These are phyloP conservation scores for Eulimnadia texana DNA, from an alignment of 1,140 invertebrate genomes.

Conservation along the genomic window DNA sequence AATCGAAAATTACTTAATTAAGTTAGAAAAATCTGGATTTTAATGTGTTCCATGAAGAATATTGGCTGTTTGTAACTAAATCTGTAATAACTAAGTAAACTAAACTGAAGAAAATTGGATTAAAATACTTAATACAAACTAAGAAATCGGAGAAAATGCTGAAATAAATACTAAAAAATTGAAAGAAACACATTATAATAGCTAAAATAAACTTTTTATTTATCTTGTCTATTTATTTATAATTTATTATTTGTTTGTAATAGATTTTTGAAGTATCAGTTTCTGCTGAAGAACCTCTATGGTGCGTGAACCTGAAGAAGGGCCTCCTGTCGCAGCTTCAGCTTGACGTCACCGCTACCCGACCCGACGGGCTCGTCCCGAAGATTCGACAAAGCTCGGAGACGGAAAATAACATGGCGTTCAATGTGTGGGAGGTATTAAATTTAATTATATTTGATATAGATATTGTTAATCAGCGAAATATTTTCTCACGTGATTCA, in stretches of 20 bases:
- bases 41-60: neutral
- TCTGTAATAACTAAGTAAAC: too few relatives aligned
- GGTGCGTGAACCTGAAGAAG: conserved; percentile 12
- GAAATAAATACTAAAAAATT: too few relatives aligned
- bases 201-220: neutral
- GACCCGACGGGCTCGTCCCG: neutral
- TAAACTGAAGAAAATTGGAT: too few relatives aligned
- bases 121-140: too few relatives aligned
- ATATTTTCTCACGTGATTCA: too few relatives aligned
- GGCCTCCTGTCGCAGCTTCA: neutral
- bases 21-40: neutral
- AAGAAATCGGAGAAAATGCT: too few relatives aligned
- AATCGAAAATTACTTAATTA: neutral
- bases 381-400: neutral
- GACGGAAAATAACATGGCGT: neutral
- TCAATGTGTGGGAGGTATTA: conserved; percentile 2
- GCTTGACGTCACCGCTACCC: neutral
- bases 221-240: neutral
- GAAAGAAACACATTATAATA: neutral
- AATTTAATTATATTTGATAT: neutral
- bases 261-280: neutral
- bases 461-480: too few relatives aligned
- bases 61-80: neutral
- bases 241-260: neutral
- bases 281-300: neutral